Base-by-base conservation (phyloP, 2,888 invertebrate species). In the Hyles lineata region DNA sequence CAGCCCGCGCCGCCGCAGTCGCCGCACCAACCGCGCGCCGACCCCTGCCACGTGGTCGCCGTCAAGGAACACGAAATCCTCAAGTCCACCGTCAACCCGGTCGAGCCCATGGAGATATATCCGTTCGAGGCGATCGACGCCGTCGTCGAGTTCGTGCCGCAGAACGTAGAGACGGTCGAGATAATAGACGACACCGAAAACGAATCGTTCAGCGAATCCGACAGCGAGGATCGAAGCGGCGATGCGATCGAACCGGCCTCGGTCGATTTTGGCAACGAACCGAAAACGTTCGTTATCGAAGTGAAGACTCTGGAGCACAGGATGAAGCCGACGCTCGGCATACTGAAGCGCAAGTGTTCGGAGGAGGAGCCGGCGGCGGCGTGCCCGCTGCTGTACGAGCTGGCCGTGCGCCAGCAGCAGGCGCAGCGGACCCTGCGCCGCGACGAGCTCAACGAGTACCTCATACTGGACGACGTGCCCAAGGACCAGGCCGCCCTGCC, bases 31-130 rank as follows among this genome's bases (percentile, higher is more conserved):
- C 55, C 55, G 6, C 55, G n/a, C 19, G 55, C 55, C n/a, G 85
- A 89, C 71, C 76, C 94, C 8, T 95, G 95, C 71, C 96, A 95
- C 78, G 93, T 97, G 77, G 97, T 97, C 19, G 97, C 96, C 82
- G 95, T 97, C 0, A 96, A 95, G 77, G 96, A 96, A 82, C 96
- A 95, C 83, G 97, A 97, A 87, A 96, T 97, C 70, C 89, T 96
- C 1, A 96, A 96, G 84, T 95, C 96, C 21, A 95, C 96, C 74
- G 96, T 97, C 32, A 85, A 83, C 72, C 85, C 89, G 21, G 81
- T 83, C n/a, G 90, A 90, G 70, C 87, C 89, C 19, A 81, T 84
- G 81, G 95, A 95, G 78, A 89, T 95, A 25, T 90, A 93, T 75
- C 94, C 95, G 0, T 92, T 94, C 0, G 95, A 95, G 74, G 90